Base-by-base conservation (phyloP, 2,113 vertebrate genomes). In the Macquaria australasica region DNA sequence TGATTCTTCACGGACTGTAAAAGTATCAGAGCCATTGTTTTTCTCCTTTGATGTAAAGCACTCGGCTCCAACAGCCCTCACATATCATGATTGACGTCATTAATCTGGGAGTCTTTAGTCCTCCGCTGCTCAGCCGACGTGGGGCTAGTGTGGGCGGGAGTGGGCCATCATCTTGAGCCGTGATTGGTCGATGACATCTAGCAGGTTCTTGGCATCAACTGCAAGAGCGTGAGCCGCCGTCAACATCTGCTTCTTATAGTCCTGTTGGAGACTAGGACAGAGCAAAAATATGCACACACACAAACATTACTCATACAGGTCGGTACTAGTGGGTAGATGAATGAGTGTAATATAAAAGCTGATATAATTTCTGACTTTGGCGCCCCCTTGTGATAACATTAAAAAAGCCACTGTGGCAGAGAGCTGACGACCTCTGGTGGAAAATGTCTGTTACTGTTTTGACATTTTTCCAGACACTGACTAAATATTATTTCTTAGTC, bases 231-330 rank as follows among this genome's bases (percentile, higher is more conserved):
- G 98, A 7, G 98, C 98, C 0, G 98, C 98, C 0, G 98, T 99
- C 82, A 99, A 95, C 98, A 99, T 99, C 81, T 99, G 99, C 91
- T 99, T 99, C 83, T 99, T 99, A 92, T 99, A 99, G 91, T 99
- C 98, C 94, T 99, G 98, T 95, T 99, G 99, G 58, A 99, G 96
- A 91, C 98, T 99, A 87, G 95, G 0, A 97, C 96, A 97, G 93
- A 98, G 95, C 20, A 79, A 28, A 79, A 18, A 83, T 3, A 41
- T 2, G 34, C 34, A 73, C 96, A 97, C 28, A 96, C 23, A 97
- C 73, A 88, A 96, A 96, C 50, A 97, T 97, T 55, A 23, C 39
- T 58, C 0, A 51, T 1, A 37, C 21, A 64, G 4, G 64, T 8
- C 41, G 45, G 70, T 21, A 15, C 4, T 6, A 5, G 3, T 34